Evolutionary conservation across 2,113 vertebrate genomes (phyloP), one percentile per base, ranked within the genome.

Genomic region (Chaetorhynchus papuensis): DNA sequence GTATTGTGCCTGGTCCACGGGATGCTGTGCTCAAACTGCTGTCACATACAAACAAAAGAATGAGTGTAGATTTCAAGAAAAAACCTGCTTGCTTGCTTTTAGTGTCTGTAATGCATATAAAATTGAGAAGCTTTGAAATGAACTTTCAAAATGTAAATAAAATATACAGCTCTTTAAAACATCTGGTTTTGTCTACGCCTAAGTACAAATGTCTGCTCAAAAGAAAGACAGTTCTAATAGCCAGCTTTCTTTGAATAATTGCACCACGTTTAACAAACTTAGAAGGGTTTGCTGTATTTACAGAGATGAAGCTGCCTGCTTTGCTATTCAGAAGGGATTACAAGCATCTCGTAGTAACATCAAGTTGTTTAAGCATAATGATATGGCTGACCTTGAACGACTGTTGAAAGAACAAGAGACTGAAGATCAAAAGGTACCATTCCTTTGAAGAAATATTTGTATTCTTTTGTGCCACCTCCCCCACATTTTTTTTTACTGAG

Each of bases 241-340:
- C 5, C 7, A 65, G 9, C 35, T 85, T 79, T 76, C n/a, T 88
- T 92, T 65, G 39, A 76, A 10, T 66, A 57, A 75, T 49, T 87
- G 35, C 37, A 10, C 44, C 0, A 1, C 7, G 6, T 66, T 57
- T 86, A 50, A 59, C 65, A 64, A 87, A 92, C 66, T 94, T 83
- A 80, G 49, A 41, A 87, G 8, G 21, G 10, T 64, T 91, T 89
- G 27, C 18, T 95, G 1, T 96, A 35, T 94, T 97, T 95, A 26
- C 98, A 99, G 99, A 94, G 99, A 99, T 96, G 99, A 99, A 95
- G 99, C 99, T 6, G 99, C 99, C 9, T 99, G 99, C 94, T 99
- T 99, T 94, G 98, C 99, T 86, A 99, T 99, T 97, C 99, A 99
- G 98, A 99, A 99, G 91, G 99, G 99, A 75, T 98, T 99, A 61